Evolutionary conservation across 92 coral and sea anemone genomes (phyloP).

Genomic region (Epizoanthus fatuus): DNA sequence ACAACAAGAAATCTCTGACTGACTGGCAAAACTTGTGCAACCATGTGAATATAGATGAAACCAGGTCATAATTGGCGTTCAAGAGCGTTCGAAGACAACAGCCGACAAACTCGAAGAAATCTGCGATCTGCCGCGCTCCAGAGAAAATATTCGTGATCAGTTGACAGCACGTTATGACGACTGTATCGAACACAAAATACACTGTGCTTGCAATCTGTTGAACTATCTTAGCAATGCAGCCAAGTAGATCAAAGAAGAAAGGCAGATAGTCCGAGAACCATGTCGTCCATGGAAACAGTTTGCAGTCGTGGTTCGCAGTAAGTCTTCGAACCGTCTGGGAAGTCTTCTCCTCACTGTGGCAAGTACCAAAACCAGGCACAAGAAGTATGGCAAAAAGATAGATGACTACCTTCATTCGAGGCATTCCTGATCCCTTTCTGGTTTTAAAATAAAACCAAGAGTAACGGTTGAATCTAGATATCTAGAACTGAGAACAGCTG

Average conservation of each 20-base stretch:
- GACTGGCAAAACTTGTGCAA: slow-evolving; percentile 37
- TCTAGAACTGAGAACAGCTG: slow-evolving; percentile 27
- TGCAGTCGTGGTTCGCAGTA: slow-evolving; percentile 51
- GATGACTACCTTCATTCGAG: neutral
- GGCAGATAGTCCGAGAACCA: slow-evolving; percentile 56
- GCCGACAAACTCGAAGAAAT: slow-evolving; percentile 85
- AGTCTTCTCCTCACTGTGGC: neutral
- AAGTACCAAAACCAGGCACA: neutral
- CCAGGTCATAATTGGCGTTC: slow-evolving; percentile 86
- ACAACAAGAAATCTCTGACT: slow-evolving; percentile 38
- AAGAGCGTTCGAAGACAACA: slow-evolving; percentile 77
- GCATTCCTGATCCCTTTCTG: slow-evolving; percentile 3
- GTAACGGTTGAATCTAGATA: neutral
- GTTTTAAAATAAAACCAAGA: neutral
- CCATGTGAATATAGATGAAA: slow-evolving; percentile 69
- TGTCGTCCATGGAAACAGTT: slow-evolving; percentile 53
- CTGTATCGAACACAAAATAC: slow-evolving; percentile 73
- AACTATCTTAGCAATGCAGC: slow-evolving; percentile 67
- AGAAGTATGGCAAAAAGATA: slow-evolving; percentile 1
- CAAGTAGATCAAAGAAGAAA: slow-evolving; percentile 63
- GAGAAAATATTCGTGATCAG: slow-evolving; percentile 67
- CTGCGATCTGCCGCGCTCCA: slow-evolving; percentile 67
- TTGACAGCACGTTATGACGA: slow-evolving; percentile 65
- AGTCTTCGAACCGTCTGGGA: slow-evolving; percentile 2
- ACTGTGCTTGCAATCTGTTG: slow-evolving; percentile 45